Base-by-base conservation (phyloP, 2,888 invertebrate species). In the Idaea biselata region DNA sequence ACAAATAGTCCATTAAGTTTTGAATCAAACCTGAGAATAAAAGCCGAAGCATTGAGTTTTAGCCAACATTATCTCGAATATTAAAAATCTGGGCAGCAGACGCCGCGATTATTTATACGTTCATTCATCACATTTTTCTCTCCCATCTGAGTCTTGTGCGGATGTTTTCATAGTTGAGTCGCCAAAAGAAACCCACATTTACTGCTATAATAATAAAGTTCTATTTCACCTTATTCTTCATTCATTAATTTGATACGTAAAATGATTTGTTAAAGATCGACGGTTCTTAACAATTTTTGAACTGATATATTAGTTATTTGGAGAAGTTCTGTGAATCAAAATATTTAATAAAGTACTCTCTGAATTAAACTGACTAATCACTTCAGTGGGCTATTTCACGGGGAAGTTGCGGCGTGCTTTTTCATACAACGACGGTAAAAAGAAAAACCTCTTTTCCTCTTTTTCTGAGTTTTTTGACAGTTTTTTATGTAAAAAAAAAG, bases 71-170 rank as follows among this genome's bases (percentile, higher is more conserved):
- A 75, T 78, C 72, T 76, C 58, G 61, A 73, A 78, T 81, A 84
- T 84, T 82, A 82, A 82, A 44, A 84, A 76, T 80, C 75, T 75
- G 76, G 74, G 71, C 72, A 71, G 71, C 73, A 73, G 76, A 72
- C 73, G 69, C 67, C 70, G 68, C 71, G 79, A 82, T 84, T 84
- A 84, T 84, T 81, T 83, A 84, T 83, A 78, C 71, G 75, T 80
- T 80, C 83, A 85, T 84, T 85, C 81, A 84, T 82, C 79, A 84
- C 77, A 80, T 81, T 81, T 81, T 80, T 79, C 76, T 76, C 75
- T 75, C 68, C 70, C 74, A 73, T 71, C 67, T 63, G 69, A 69
- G 63, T 74, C 70, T 70, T 70, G 66, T 63, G 64, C 68, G 66
- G 69, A 70, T 73, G 59, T 79, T 76, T 76, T 78, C 74, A 69